A percentile compares a stretch with the other conserved stretches of the same genome.
phyloP scores from a whole-genome alignment of 2,113 vertebrate genomes.

The Perccottus glenii region DNA sequence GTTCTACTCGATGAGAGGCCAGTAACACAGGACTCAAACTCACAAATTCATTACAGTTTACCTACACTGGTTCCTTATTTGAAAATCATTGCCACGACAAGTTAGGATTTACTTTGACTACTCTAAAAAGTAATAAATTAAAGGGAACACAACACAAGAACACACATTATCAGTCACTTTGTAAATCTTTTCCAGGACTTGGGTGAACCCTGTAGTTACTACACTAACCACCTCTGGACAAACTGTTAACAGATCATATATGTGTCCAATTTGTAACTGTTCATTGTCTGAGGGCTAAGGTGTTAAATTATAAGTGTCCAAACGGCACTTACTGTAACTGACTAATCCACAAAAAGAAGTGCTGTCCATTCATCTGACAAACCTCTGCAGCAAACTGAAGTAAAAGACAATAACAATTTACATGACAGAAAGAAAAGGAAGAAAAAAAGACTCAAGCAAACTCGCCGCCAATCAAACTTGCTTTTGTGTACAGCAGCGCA shows the following conservation, averaged over 20 bases:
- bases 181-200: no score
- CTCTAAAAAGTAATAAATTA: no score
- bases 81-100: no score
- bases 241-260: constrained; percentile 56
- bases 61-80: no score
- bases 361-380: constrained; percentile 73
- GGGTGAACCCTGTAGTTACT: no score
- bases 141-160: no score
- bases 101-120: no score
- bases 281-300: constrained; percentile 29
- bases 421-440: constrained; percentile 61
- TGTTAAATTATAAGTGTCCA: constrained; percentile 64
- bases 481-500: constrained; percentile 67
- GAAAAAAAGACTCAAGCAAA: constrained; percentile 53
- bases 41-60: no score
- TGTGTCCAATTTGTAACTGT: constrained; percentile 58
- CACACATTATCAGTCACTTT: no score
- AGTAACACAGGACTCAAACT: no score
- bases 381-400: constrained; percentile 74
- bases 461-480: constrained; percentile 76
- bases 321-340: constrained; percentile 34
- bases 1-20: no score
- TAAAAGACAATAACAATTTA: constrained; percentile 79
- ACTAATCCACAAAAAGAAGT: constrained; percentile 57
- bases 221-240: no score